A percentile compares a stretch with the other conserved stretches of the same genome.
Evolutionary conservation across 2,888 invertebrate genomes (phyloP).

Genomic region (Euclidia mi): DNA sequence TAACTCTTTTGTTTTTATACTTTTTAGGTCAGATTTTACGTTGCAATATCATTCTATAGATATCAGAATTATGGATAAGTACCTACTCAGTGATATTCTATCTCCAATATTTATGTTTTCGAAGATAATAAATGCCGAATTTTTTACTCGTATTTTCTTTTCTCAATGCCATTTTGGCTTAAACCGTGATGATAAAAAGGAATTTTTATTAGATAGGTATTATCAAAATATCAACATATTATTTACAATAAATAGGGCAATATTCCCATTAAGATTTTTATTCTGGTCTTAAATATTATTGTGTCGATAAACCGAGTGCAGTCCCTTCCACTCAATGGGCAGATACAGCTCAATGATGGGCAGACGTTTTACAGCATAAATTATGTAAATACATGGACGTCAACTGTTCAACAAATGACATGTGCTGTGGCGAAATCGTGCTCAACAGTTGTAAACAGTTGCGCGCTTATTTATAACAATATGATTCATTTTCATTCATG

Average conservation of each 20-base stretch:
- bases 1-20: conserved; percentile 24
- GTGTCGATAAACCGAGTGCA: too few relatives aligned
- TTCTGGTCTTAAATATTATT: too few relatives aligned
- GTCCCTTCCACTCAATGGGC: too few relatives aligned
- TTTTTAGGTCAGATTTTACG: conserved; percentile 45
- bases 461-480: too few relatives aligned
- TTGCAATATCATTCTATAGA: conserved; percentile 19
- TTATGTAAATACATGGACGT: conserved; percentile 47
- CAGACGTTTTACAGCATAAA: conserved; percentile 24
- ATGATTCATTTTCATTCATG: neutral
- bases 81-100: neutral
- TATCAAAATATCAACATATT: too few relatives aligned
- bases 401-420: conserved; percentile 47
- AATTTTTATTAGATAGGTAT: too few relatives aligned
- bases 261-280: too few relatives aligned
- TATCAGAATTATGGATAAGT: conserved; percentile 8
- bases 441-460: conserved; percentile 16
- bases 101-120: conserved; percentile 14
- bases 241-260: too few relatives aligned
- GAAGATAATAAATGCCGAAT: neutral
- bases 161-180: too few relatives aligned
- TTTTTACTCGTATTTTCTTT: too few relatives aligned
- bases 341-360: too few relatives aligned
- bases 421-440: conserved; percentile 46
- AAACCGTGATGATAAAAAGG: too few relatives aligned